Conservation (phyloP, 2,888 invertebrate species). For the Limnephilus marmoratus region DNA sequence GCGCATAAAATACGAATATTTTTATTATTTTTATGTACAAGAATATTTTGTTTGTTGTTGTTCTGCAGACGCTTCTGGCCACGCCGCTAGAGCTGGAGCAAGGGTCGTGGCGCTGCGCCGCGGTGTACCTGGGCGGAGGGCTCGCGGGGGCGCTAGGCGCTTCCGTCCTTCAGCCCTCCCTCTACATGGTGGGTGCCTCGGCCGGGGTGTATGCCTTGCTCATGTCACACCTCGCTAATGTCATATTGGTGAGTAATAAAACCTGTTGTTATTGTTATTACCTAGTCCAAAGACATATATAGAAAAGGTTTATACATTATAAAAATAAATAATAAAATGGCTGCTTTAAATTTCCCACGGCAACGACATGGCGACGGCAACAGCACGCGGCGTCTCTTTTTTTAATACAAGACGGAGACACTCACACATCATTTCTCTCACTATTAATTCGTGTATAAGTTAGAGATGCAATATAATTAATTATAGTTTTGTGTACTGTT, state of each 20-base stretch:
- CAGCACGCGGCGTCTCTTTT: too few relatives aligned
- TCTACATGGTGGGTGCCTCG: slow-evolving; percentile 91
- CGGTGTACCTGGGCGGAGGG: slow-evolving; percentile 87
- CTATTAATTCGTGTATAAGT: too few relatives aligned
- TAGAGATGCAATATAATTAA: too few relatives aligned
- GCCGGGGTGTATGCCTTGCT: slow-evolving; percentile 94
- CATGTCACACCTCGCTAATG: slow-evolving; percentile 91
- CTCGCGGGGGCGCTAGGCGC: slow-evolving; percentile 86
- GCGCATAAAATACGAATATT: too few relatives aligned
- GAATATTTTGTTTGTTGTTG: background rate
- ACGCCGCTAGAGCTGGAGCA: slow-evolving; percentile 83
- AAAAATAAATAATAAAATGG: too few relatives aligned
- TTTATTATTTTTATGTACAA: too few relatives aligned
- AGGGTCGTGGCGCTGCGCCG: slow-evolving; percentile 82
- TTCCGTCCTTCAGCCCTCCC: slow-evolving; percentile 84
- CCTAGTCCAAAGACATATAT: background rate
- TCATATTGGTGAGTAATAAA: slow-evolving; percentile 79
- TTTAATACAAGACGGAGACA: too few relatives aligned
- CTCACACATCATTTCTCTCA: too few relatives aligned
- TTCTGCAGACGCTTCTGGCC: slow-evolving; percentile 72
- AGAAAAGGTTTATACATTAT: too few relatives aligned
- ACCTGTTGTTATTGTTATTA: background rate
- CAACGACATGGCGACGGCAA: too few relatives aligned
- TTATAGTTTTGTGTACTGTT: too few relatives aligned
- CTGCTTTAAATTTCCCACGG: too few relatives aligned